A percentile compares a stretch with the other conserved stretches of the same genome.
phyloP scores from a whole-genome alignment of 2,888 invertebrate species.

The Colostygia pectinataria region DNA sequence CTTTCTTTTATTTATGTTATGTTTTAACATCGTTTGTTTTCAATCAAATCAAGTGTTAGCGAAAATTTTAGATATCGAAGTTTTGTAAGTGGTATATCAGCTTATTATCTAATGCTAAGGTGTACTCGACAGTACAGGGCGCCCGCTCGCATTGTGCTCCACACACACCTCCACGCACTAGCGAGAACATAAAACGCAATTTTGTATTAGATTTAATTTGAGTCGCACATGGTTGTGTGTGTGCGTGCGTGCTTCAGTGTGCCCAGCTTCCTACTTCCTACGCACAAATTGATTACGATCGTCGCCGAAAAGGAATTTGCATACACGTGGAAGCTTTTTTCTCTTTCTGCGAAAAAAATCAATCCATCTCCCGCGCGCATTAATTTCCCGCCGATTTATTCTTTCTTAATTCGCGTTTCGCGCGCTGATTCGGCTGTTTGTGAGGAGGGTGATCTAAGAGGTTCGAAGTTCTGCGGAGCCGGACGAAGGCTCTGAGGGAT shows the following conservation, averaged over 20 bases:
- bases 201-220: conserved; percentile 84
- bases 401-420: conserved; percentile 37
- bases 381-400: conserved; percentile 53
- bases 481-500: conserved; percentile 10
- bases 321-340: conserved; percentile 63
- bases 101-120: conserved; percentile 49
- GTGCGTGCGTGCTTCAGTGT: conserved; percentile 48
- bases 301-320: conserved; percentile 78
- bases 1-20: no score
- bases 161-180: conserved; percentile 76
- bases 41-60: no score
- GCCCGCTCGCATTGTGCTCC: conserved; percentile 74
- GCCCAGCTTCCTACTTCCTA: conserved; percentile 68
- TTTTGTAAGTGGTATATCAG: neutral
- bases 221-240: conserved; percentile 52
- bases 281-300: conserved; percentile 82
- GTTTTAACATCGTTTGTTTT: no score
- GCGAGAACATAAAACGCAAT: conserved; percentile 81
- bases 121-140: conserved; percentile 62
- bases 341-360: conserved; percentile 50
- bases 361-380: conserved; percentile 44
- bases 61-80: neutral
- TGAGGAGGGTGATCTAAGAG: neutral
- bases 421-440: conserved; percentile 27
- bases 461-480: neutral